phyloP scores from a whole-genome alignment of 2,797 vertebrate species.

The Bovichtus diacanthus region DNA sequence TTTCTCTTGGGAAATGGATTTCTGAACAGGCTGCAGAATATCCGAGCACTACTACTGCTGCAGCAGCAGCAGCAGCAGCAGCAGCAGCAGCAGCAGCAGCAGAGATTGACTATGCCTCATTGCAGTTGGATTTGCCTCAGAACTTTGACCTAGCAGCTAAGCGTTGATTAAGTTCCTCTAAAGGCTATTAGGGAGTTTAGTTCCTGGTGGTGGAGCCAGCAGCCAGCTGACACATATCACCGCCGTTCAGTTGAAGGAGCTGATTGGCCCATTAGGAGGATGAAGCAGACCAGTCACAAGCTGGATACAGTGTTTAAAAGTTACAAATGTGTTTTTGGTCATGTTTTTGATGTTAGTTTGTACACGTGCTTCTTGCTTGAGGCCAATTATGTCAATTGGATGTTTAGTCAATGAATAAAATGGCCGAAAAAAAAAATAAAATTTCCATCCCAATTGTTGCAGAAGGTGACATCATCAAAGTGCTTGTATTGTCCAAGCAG shows the following conservation, averaged over 20 bases:
- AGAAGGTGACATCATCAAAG: not conserved
- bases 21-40: constrained; percentile 48
- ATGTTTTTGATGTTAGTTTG: not conserved
- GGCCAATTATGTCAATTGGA: no score
- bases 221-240: constrained; percentile 78
- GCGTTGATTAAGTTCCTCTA: constrained; percentile 78
- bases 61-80: constrained; percentile 28
- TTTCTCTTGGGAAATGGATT: constrained; percentile 71
- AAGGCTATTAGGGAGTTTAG: constrained; percentile 78
- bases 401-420: no score
- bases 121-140: constrained; percentile 76
- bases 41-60: constrained; percentile 48
- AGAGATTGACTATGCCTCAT: constrained; percentile 39
- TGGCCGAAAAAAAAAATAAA: no score
- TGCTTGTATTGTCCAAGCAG: not conserved
- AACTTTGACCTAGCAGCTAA: constrained; percentile 83
- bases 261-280: constrained; percentile 57
- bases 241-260: constrained; percentile 56
- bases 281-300: constrained; percentile 39
- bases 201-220: constrained; percentile 74
- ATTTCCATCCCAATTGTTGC: not conserved
- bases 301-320: constrained; percentile 22
- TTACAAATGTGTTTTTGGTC: not conserved
- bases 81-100: constrained; percentile 16
- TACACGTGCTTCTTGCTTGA: no score